Conservation (phyloP, 1,140 invertebrate species). For the Leptonema lineaticorne region DNA sequence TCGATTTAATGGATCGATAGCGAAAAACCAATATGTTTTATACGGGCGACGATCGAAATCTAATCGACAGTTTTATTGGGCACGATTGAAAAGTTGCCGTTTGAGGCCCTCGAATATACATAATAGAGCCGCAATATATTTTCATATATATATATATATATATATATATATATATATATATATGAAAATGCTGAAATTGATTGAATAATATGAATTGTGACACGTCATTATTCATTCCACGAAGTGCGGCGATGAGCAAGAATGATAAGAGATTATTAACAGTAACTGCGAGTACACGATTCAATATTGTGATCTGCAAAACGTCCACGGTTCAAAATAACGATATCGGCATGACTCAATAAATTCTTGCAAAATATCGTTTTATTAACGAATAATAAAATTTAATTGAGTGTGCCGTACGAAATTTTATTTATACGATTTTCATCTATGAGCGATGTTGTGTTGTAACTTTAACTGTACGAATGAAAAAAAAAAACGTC, state of each 20-base stretch:
- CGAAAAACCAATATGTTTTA: background rate
- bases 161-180: no score
- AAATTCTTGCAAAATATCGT: background rate
- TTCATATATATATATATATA: background rate
- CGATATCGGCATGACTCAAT: conserved; percentile 18
- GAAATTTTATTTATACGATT: background rate
- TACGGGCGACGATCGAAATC: background rate
- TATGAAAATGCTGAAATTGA: no score
- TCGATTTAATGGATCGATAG: background rate
- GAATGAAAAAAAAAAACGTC: no score
- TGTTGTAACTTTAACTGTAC: no score
- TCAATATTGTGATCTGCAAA: conserved; percentile 5
- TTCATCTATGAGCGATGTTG: background rate
- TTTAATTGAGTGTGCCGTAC: no score
- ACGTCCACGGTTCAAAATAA: no score
- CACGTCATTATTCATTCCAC: conserved; percentile 12
- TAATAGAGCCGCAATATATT: background rate
- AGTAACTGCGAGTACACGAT: conserved; percentile 13
- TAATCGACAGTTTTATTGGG: no score
- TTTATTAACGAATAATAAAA: background rate
- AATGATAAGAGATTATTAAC: conserved; percentile 38
- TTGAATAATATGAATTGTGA: conserved; percentile 15
- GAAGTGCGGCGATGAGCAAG: conserved; percentile 21
- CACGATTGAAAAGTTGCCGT: no score
- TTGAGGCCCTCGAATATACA: no score